Evolutionary conservation across 1,140 invertebrate species (phyloP), one percentile per base, ranked within the genome.

Genomic region (Lepidurus arcticus): DNA sequence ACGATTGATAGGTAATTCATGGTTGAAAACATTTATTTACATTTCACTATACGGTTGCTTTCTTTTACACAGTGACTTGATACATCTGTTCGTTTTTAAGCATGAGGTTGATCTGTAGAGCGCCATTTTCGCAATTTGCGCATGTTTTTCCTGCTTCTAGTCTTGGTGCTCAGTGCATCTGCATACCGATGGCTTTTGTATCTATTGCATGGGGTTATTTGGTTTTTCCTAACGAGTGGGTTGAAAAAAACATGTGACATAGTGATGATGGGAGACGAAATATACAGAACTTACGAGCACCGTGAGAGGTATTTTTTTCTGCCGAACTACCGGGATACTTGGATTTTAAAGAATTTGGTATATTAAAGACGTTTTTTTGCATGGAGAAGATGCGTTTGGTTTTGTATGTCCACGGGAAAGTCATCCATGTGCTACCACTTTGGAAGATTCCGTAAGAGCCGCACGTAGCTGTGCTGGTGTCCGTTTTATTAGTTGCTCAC

Each of bases 241-340:
- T 9, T 47, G 45, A 2, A 47, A 47, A 47, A 47, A 47, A 47
- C 16, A 47, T 16, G 45, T 47, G 45, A 47, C 8, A 47, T 47
- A 47, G 2, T 47, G 45, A 47, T 2, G 45, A 47, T 47, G 45
- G 45, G 45, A 16, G 45, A 47, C 1, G 45, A 47, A 47, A 47
- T 47, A 47, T 47, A 47, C 45, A 1, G 45, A 47, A 47, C 45
- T 47, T 47, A 47, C 45, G 45, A 47, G 45, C 45, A 47, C 45
- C 45, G 45, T 47, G 16, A 47, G 45, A 47, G 45, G 45, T 47
- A 47, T 47, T 47, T 47, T 47, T 47, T 47, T 47, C 45, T 47
- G 45, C 45, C 45, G 45, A 47, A 47, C 45, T 47, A 47, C 45
- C 45, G 45, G 45, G 45, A 47, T 16, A n/a, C n/a, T n/a, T n/a